Evolutionary conservation across 2,888 invertebrate genomes (phyloP).

Genomic region (Tenthredo notha): DNA sequence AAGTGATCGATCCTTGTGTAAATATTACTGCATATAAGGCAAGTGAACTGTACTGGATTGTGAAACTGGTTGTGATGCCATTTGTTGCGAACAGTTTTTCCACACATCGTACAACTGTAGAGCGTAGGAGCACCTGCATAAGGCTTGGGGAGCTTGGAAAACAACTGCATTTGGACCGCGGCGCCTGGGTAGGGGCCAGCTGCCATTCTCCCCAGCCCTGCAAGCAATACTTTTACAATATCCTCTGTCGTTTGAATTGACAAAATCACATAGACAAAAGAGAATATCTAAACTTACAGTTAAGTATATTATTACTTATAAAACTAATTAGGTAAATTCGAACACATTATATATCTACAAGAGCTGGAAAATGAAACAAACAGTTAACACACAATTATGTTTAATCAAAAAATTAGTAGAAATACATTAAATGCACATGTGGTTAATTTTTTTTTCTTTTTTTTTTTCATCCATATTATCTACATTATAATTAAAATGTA

Average conservation of each 20-base stretch:
- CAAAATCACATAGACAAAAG: conserved; percentile 20
- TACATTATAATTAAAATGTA: conserved; percentile 75
- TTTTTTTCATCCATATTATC: conserved; percentile 74
- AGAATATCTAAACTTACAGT: not conserved
- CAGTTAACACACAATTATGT: conserved; percentile 76
- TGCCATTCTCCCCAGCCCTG: conserved; percentile 44
- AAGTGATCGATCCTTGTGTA: conserved; percentile 68
- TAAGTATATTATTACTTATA: not conserved
- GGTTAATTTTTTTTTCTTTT: conserved; percentile 73
- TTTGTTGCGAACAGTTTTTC: conserved; percentile 63
- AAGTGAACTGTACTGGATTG: conserved; percentile 61
- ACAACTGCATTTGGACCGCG: conserved; percentile 30
- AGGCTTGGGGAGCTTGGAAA: conserved; percentile 46
- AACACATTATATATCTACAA: conserved; percentile 11
- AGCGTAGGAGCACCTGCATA: conserved; percentile 34
- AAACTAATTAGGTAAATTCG: not conserved
- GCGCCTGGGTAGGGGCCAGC: conserved; percentile 3
- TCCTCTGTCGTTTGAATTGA: not conserved
- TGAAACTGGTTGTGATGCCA: conserved; percentile 63
- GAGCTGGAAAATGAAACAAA: conserved; percentile 52
- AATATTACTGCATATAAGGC: conserved; percentile 60
- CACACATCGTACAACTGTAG: conserved; percentile 37
- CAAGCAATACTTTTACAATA: conserved; percentile 47
- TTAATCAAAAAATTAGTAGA: conserved; percentile 79
- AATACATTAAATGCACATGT: conserved; percentile 79